Percentiles rank a stretch among this genome's conserved stretches.
Conservation (phyloP, 1,140 invertebrate species). For the Drosophila parabipectinata region DNA sequence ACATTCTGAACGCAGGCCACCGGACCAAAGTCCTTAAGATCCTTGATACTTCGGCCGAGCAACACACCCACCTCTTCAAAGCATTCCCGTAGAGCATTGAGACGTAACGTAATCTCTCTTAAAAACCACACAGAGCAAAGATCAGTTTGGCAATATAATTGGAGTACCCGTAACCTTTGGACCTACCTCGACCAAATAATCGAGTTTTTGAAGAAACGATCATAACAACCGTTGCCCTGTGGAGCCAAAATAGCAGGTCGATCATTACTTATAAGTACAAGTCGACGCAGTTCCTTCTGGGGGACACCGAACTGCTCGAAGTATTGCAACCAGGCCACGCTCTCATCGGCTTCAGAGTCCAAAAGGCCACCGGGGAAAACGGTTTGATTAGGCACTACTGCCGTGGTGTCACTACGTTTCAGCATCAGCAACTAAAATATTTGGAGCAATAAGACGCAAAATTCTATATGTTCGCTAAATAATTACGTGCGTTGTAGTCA, state of each 20-base stretch:
- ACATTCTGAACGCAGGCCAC: conserved; percentile 23
- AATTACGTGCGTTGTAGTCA: conserved; percentile 52
- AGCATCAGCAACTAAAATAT: conserved; percentile 62
- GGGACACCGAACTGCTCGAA: conserved; percentile 63
- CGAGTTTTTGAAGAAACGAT: conserved; percentile 63
- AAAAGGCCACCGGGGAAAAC: conserved; percentile 67
- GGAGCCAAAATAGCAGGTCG: conserved; percentile 57
- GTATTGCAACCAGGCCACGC: conserved; percentile 56
- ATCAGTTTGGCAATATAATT: conserved; percentile 35
- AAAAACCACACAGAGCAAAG: conserved; percentile 23
- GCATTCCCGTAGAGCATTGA: conserved; percentile 94
- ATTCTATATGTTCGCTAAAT: neutral
- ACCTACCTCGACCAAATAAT: conserved; percentile 69
- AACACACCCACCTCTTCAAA: conserved; percentile 96
- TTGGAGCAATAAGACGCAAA: neutral
- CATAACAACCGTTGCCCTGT: conserved; percentile 70
- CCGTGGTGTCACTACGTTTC: conserved; percentile 60
- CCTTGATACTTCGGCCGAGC: conserved; percentile 86
- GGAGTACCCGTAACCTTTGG: conserved; percentile 25
- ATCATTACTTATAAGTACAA: conserved; percentile 49
- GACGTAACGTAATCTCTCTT: conserved; percentile 91
- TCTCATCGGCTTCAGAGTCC: conserved; percentile 57
- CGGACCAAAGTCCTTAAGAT: conserved; percentile 24
- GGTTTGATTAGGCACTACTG: conserved; percentile 47
- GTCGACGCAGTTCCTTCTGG: conserved; percentile 43